Percentiles rank a stretch among this genome's conserved stretches.
These are phyloP conservation scores for Gnatocerus cornutus DNA, from an alignment of 2,888 invertebrate species.

Conservation along the genomic window DNA sequence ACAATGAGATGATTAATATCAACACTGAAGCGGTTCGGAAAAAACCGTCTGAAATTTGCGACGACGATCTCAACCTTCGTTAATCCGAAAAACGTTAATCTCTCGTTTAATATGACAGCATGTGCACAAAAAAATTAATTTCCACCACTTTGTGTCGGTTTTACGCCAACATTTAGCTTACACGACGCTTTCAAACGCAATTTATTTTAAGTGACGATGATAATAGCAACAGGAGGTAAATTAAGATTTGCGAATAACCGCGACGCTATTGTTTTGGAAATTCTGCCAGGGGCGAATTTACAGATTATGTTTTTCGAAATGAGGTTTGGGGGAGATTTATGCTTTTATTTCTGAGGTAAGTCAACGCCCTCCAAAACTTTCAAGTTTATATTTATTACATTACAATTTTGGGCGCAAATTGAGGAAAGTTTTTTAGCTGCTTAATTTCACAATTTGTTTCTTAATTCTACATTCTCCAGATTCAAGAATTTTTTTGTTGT, in stretches of 20 bases:
- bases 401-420: no score
- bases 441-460: no score
- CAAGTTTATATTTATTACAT: no score
- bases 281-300: not conserved
- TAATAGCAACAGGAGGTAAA: slow-evolving; percentile 35
- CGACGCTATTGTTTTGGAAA: slow-evolving; percentile 19
- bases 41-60: no score
- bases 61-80: not conserved
- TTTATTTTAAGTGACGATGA: slow-evolving; percentile 27
- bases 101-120: slow-evolving; percentile 7
- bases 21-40: no score
- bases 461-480: no score
- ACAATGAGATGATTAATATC: no score
- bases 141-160: not conserved
- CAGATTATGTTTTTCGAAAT: slow-evolving; percentile 1
- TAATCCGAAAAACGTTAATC: slow-evolving; percentile 9
- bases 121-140: slow-evolving; percentile 23
- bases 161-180: slow-evolving; percentile 9
- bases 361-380: no score
- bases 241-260: slow-evolving; percentile 30
- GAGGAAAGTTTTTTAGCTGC: no score
- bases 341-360: no score
- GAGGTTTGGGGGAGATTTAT: not conserved
- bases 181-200: slow-evolving; percentile 21
- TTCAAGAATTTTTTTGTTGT: no score